phyloP scores from a whole-genome alignment of 2,888 invertebrate species.

The Epiblema foenella region DNA sequence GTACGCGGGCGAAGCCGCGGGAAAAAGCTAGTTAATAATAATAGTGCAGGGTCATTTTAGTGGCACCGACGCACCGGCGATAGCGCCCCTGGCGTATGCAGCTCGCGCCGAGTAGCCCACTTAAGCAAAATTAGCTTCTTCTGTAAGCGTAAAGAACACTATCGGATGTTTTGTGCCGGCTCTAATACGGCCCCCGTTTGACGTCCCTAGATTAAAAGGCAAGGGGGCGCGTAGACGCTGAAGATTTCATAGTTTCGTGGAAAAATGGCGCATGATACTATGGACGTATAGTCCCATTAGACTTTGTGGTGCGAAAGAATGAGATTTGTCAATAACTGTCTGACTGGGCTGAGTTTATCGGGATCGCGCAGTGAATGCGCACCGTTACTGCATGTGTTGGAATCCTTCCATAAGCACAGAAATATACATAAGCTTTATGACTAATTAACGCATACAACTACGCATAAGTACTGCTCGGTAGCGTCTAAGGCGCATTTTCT shows the following conservation, averaged over 20 bases:
- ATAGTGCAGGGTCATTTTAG: conserved; percentile 66
- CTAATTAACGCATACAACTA: conserved; percentile 21
- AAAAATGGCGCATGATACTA: conserved; percentile 50
- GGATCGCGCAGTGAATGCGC: conserved; percentile 29
- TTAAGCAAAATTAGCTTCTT: conserved; percentile 84
- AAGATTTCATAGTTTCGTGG: conserved; percentile 63
- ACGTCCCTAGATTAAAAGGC: conserved; percentile 73
- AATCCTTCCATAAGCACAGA: neutral
- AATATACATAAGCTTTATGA: conserved; percentile 16
- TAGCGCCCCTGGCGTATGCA: conserved; percentile 63
- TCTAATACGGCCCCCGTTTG: conserved; percentile 74
- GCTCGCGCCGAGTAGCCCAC: conserved; percentile 77
- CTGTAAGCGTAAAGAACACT: conserved; percentile 81
- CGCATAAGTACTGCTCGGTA: conserved; percentile 2
- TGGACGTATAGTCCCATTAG: conserved; percentile 20
- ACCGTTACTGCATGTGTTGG: conserved; percentile 20
- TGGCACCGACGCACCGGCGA: conserved; percentile 64
- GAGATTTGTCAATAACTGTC: conserved; percentile 40
- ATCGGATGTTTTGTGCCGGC: conserved; percentile 79
- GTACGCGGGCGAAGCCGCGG: neutral
- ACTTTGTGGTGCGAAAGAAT: conserved; percentile 22
- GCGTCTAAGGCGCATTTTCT: neutral
- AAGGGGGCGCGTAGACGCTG: conserved; percentile 58
- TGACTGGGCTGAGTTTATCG: conserved; percentile 39
- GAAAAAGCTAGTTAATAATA: no score